phyloP scores from a whole-genome alignment of 2,888 invertebrate genomes.

The Euclidia mi region DNA sequence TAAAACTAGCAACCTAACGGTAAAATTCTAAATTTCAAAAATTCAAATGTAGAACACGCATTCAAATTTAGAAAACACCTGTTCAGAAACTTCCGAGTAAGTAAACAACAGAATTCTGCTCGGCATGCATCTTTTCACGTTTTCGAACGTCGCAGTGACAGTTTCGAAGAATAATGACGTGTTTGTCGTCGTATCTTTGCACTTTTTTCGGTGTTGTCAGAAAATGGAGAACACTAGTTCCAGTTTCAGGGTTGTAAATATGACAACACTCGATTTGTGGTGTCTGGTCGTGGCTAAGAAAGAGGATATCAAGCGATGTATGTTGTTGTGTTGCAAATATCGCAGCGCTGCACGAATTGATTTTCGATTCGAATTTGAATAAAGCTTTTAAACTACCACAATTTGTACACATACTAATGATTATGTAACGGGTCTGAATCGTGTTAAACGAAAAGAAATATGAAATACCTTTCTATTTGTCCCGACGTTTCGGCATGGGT shows the following conservation, averaged over 20 bases:
- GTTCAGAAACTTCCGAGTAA: conserved; percentile 46
- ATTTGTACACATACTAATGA: too few relatives aligned
- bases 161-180: conserved; percentile 63
- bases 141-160: conserved; percentile 59
- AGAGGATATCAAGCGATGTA: neutral
- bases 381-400: too few relatives aligned
- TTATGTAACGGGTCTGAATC: too few relatives aligned
- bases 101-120: conserved; percentile 66
- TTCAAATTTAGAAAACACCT: conserved; percentile 44
- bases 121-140: conserved; percentile 63
- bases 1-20: too few relatives aligned
- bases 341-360: too few relatives aligned
- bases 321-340: too few relatives aligned
- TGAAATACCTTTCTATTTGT: too few relatives aligned
- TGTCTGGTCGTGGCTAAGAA: neutral
- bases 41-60: conserved; percentile 36
- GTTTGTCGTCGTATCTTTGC: conserved; percentile 59
- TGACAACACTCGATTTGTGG: conserved; percentile 3
- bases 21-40: conserved; percentile 28
- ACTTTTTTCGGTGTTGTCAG: conserved; percentile 31
- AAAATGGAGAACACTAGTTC: conserved; percentile 10
- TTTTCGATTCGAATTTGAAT: too few relatives aligned
- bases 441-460: too few relatives aligned
- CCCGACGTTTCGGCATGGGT: too few relatives aligned
- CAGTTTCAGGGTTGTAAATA: conserved; percentile 8